Evolutionary conservation across 2,113 vertebrate species (phyloP).

Genomic region (Rattus rattus): DNA sequence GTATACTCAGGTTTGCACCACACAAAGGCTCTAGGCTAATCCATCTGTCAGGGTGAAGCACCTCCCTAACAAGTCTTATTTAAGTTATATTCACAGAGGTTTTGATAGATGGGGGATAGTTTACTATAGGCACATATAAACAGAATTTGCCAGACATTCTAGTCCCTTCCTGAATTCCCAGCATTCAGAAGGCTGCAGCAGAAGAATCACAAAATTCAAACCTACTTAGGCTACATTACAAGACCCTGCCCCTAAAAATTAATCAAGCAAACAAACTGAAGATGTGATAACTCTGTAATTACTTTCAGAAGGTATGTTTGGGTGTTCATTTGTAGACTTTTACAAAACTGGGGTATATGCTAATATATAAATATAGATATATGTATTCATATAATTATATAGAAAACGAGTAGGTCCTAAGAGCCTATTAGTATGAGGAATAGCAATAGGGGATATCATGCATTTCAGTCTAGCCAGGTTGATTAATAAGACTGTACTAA

Average conservation of each 20-base stretch:
- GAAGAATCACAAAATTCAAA: not conserved
- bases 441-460: not conserved
- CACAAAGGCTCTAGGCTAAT: not conserved
- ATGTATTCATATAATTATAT: not conserved
- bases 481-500: slow-evolving; percentile 15
- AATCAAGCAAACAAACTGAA: not conserved
- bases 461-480: not conserved
- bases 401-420: not conserved
- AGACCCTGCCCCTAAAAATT: not conserved
- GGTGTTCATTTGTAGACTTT: not conserved
- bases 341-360: not conserved
- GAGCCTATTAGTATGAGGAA: not conserved
- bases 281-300: not conserved
- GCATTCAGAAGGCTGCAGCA: no score
- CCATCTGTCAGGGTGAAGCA: not conserved
- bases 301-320: not conserved
- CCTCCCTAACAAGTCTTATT: not conserved
- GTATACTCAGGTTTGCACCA: not conserved
- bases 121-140: not conserved
- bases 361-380: not conserved
- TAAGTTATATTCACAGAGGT: not conserved
- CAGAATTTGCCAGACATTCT: not conserved
- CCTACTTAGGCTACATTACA: no score
- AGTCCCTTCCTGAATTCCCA: not conserved
- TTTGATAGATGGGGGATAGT: not conserved